Evolutionary conservation across 2,888 invertebrate genomes (phyloP), one percentile per base, ranked within the genome.

Genomic region (Dione vanillae): DNA sequence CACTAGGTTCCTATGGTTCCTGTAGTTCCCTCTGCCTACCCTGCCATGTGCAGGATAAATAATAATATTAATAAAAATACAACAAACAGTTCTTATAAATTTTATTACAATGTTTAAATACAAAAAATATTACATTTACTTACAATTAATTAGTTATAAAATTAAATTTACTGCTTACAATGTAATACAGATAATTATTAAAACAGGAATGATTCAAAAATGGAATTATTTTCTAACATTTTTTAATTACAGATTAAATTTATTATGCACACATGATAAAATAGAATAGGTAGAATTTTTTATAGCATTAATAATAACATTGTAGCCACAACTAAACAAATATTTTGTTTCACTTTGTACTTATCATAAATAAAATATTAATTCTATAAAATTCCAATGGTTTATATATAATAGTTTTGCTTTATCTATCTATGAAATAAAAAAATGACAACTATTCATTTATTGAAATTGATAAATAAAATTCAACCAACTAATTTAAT

Each of bases 121-220:
- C 52, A 71, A 67, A 67, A 66, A 71, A 62, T 62, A 62, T n/a
- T 27, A 27, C 47, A 67, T 51, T 27, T 27, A 40, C 62, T 71
- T 67, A 70, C 27, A 54, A 27, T 16, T 49, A 35, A 8, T 20
- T 43, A 9, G 20, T 47, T 58, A 49, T 7, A 35, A 37, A 49
- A 49, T 47, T 5, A 58, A 41, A 41, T 54, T 56, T 16, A 59
- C 14, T 41, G 14, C 9, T 43, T 20, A 14, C 12, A 40, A 9
- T 43, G 19, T 14, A 14, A 56, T 49, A 5, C 7, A 40, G 2
- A 16, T 11, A 43, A 59, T 41, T 41, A 35, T 20, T 0, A 2
- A 11, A 45, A 45, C n/a, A 45, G 45, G 43, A 61, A 61, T 61
- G 43, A n/a, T 27, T 45, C n/a, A n/a, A 27, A 61, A 56, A 41